A percentile compares a stretch with the other conserved stretches of the same genome.
These are phyloP conservation scores for Sebastes iracundus DNA, from an alignment of 2,797 vertebrate species.

Conservation along the genomic window DNA sequence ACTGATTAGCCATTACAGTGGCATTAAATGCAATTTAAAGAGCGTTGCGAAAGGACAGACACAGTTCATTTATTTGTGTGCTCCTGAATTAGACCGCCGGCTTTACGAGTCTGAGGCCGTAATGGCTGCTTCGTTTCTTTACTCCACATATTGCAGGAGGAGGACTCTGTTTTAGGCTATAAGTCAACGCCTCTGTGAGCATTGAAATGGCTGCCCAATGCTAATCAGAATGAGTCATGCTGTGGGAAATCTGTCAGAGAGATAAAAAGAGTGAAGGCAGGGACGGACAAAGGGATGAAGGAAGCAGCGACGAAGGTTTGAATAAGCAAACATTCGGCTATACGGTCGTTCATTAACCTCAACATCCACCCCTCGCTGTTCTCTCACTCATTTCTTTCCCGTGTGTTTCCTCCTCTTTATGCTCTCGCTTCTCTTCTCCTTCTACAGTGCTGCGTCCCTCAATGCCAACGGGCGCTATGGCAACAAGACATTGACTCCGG, in stretches of 20 bases:
- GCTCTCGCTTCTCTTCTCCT: conserved; percentile 1
- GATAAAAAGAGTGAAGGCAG: conserved; percentile 37
- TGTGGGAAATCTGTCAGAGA: conserved; percentile 57
- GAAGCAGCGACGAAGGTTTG: conserved; percentile 21
- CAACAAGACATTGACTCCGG: conserved; percentile 64
- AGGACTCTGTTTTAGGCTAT: conserved; percentile 9
- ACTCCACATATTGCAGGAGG: background rate
- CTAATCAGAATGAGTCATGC: conserved; percentile 70
- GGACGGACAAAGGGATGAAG: conserved; percentile 7
- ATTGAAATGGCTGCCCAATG: conserved; percentile 65
- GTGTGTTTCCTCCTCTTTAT: conserved; percentile 31
- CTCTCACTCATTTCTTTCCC: conserved; percentile 7
- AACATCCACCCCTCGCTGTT: conserved; percentile 28
- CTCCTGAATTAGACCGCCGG: conserved; percentile 44
- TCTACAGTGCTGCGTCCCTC: conserved; percentile 42
- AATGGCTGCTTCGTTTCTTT: conserved; percentile 6
- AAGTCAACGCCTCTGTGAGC: conserved; percentile 41
- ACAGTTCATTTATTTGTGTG: conserved; percentile 57
- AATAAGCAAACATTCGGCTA: conserved; percentile 43
- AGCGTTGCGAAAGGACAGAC: conserved; percentile 62
- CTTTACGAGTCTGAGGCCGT: conserved; percentile 40
- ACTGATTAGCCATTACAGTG: conserved; percentile 47
- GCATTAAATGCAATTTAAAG: conserved; percentile 70
- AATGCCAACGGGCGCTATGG: conserved; percentile 73
- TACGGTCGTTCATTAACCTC: conserved; percentile 55